phyloP scores from a whole-genome alignment of 2,113 vertebrate species.

The Elephantulus edwardii region DNA sequence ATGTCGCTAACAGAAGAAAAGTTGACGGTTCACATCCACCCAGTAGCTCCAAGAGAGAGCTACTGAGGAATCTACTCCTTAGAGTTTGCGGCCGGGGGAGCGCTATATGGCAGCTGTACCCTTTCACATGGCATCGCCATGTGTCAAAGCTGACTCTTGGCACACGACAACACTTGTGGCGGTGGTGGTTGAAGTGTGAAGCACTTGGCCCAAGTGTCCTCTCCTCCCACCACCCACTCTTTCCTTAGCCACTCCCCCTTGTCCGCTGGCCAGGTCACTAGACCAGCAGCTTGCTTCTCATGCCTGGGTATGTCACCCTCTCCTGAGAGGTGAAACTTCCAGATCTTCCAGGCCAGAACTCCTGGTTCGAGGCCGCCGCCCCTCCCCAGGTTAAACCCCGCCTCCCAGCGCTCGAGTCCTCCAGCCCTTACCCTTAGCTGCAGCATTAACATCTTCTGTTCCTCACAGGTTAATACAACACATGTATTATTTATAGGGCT shows the following conservation, averaged over 20 bases:
- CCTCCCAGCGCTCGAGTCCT: not conserved
- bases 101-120: not conserved
- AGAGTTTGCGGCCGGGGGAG: not conserved
- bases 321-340: not conserved
- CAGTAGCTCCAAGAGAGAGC: not conserved
- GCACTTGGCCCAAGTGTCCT: too few relatives aligned
- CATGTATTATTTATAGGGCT: constrained; percentile 66
- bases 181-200: too few relatives aligned
- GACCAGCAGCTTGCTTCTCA: not conserved
- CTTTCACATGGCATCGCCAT: not conserved
- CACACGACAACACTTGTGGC: not conserved
- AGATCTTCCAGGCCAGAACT: not conserved
- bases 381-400: not conserved
- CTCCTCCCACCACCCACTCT: not conserved
- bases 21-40: not conserved
- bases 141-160: not conserved
- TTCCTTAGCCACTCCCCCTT: not conserved
- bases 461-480: constrained; percentile 5
- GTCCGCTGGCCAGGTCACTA: not conserved
- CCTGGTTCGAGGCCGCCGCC: too few relatives aligned
- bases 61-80: not conserved
- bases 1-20: not conserved
- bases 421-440: rapidly evolving
- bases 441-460: not conserved
- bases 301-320: not conserved